phyloP scores from a whole-genome alignment of 2,797 vertebrate species.

The Cercopithecus petaurista region DNA sequence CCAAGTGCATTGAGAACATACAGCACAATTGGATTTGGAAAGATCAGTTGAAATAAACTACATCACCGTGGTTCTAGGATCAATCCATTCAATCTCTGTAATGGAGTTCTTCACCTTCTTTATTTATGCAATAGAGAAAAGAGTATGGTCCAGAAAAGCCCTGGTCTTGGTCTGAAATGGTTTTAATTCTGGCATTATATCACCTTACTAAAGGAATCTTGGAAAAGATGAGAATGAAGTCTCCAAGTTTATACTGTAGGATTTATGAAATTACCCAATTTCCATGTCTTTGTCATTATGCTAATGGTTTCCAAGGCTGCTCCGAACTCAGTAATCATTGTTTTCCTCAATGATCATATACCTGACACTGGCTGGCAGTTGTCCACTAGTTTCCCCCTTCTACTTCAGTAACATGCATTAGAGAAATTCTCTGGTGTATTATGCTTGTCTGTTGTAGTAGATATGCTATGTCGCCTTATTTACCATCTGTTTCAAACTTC shows the following conservation, averaged over 20 bases:
- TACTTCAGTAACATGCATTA: not conserved
- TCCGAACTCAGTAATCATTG: not conserved
- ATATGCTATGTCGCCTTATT: not conserved
- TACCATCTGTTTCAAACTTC: not conserved
- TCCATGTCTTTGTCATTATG: conserved; percentile 3
- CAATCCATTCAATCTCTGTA: not conserved
- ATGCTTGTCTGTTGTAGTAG: not conserved
- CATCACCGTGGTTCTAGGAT: conserved; percentile 26
- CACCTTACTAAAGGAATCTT: conserved; percentile 24
- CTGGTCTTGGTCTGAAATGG: not conserved
- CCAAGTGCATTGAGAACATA: conserved; percentile 62
- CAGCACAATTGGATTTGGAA: conserved; percentile 57
- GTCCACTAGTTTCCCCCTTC: not conserved
- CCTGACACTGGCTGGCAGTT: not conserved
- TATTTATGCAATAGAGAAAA: not conserved
- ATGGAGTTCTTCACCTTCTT: conserved; percentile 3
- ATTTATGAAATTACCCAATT: conserved; percentile 10
- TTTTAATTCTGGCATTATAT: not conserved
- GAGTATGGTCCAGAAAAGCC: not conserved
- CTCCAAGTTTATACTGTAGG: not conserved
- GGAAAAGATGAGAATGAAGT: not conserved
- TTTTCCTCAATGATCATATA: not conserved
- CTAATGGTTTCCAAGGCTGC: not conserved
- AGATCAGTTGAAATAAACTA: conserved; percentile 55
- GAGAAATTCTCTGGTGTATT: not conserved